Conservation (phyloP, 1,140 invertebrate species). For the Batillaria attramentaria region DNA sequence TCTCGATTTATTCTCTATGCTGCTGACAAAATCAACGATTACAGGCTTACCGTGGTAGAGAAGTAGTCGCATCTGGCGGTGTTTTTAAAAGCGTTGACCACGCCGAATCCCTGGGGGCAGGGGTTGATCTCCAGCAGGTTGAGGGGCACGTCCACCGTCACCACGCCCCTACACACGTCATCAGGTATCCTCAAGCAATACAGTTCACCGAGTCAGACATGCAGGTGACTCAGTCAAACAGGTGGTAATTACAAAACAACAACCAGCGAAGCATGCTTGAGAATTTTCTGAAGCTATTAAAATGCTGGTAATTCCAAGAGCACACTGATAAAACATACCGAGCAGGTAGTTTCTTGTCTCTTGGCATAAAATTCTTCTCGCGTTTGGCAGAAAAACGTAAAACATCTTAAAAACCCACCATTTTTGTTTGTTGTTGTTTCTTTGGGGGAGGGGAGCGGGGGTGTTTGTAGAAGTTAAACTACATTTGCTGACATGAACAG, state of each 20-base stretch:
- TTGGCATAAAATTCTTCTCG: too few species aligned
- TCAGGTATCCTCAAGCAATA: not conserved
- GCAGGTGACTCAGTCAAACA: not conserved
- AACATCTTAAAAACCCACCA: too few species aligned
- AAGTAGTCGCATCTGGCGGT: slow-evolving; percentile 93
- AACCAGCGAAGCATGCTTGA: not conserved
- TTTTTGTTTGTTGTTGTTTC: too few species aligned
- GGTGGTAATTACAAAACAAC: not conserved
- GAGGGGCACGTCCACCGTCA: slow-evolving; percentile 92
- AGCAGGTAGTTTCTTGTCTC: too few species aligned
- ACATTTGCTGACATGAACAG: too few species aligned
- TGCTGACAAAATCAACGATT: slow-evolving; percentile 46
- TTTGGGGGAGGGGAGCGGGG: too few species aligned
- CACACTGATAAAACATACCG: too few species aligned
- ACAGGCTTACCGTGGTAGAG: slow-evolving; percentile 90
- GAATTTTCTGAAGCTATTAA: too few species aligned
- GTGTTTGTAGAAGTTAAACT: too few species aligned
- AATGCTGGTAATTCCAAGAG: too few species aligned
- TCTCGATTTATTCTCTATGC: too few species aligned
- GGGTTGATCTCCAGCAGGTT: slow-evolving; percentile 93
- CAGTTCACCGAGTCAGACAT: not conserved
- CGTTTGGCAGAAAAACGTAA: too few species aligned
- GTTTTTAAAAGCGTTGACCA: slow-evolving; percentile 93
- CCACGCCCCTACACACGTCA: slow-evolving; percentile 84
- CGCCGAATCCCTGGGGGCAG: slow-evolving; percentile 87